Evolutionary conservation across 64 coral and sea anemone species (phyloP).

Genomic region (Orbicella faveolata): DNA sequence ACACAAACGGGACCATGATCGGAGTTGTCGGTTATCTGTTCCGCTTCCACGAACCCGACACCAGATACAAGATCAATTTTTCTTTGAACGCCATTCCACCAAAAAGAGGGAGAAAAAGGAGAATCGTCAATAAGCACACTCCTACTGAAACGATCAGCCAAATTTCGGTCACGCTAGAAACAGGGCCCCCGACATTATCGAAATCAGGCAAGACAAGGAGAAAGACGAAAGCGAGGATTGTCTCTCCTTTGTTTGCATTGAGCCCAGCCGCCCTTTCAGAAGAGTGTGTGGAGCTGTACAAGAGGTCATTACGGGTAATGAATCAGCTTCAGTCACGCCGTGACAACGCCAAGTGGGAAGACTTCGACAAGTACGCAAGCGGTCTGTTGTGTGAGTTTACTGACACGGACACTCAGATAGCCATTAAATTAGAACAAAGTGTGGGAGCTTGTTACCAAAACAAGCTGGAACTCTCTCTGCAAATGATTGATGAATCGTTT

Average conservation of each 20-base stretch:
- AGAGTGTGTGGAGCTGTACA: neutral
- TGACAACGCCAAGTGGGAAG: constrained; percentile 50
- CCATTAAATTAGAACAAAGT: constrained; percentile 30
- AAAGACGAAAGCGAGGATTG: neutral
- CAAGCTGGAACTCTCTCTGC: neutral
- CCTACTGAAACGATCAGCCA: neutral
- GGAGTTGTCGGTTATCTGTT: constrained; percentile 5
- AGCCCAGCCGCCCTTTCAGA: neutral
- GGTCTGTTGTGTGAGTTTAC: neutral
- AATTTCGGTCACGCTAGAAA: neutral
- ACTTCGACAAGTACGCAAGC: neutral
- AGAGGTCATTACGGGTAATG: neutral
- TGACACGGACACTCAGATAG: constrained; percentile 43
- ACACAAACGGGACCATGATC: neutral
- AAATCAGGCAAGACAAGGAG: neutral
- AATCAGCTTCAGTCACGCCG: constrained; percentile 20
- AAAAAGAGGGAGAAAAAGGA: neutral
- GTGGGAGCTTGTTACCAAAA: constrained; percentile 26
- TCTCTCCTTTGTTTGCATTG: neutral
- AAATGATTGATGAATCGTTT: neutral
- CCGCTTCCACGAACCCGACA: constrained; percentile 5
- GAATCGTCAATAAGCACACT: neutral
- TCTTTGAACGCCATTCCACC: neutral
- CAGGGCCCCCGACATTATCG: neutral
- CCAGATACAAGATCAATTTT: neutral